A percentile compares a stretch with the other conserved stretches of the same genome.
These are phyloP conservation scores for Sacculina carcini DNA, from an alignment of 2,888 invertebrate species.

Conservation along the genomic window DNA sequence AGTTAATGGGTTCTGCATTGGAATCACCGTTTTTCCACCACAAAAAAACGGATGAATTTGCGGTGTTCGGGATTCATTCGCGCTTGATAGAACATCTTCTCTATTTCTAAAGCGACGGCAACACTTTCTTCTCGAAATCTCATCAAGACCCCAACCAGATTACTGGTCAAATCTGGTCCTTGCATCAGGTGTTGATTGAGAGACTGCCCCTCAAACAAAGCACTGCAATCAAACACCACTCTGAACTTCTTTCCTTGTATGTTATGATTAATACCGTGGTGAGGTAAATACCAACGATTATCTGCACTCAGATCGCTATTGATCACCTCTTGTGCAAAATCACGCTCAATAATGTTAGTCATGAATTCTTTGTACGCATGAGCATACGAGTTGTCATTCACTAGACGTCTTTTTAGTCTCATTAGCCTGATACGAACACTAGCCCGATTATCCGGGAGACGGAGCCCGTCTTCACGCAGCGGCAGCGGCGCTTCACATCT, in stretches of 20 bases:
- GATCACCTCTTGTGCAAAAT: not conserved
- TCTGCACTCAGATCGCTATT: not conserved
- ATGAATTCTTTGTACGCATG: not conserved
- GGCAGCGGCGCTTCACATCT: not conserved
- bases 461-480: not conserved
- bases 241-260: not conserved
- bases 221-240: not conserved
- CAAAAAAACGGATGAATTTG: not conserved
- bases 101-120: not conserved
- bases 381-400: not conserved
- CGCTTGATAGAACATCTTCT: not conserved
- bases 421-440: not conserved
- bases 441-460: not conserved
- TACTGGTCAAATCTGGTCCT: not conserved
- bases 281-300: not conserved
- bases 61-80: not conserved
- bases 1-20: not conserved
- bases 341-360: not conserved
- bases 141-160: not conserved
- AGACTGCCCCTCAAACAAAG: not conserved
- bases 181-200: not conserved
- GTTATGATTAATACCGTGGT: not conserved
- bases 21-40: not conserved
- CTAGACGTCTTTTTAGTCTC: not conserved
- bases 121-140: not conserved